Conservation (phyloP, 2,888 invertebrate genomes). For the Acrobasis repandana region DNA sequence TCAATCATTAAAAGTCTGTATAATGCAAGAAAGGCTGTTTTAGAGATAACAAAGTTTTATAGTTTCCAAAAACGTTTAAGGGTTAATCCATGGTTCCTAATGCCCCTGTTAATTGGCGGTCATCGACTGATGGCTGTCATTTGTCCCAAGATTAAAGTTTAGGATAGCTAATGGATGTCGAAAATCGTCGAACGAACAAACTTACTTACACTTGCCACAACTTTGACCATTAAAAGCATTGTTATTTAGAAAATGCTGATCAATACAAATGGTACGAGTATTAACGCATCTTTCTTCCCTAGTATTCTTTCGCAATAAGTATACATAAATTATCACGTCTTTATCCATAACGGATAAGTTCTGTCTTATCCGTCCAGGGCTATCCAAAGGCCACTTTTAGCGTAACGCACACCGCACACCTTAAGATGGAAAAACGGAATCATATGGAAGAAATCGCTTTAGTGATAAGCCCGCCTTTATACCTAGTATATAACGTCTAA, state of each 20-base stretch:
- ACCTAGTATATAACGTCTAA: too few relatives aligned
- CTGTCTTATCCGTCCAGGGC: too few relatives aligned
- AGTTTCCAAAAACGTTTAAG: slow-evolving; percentile 24
- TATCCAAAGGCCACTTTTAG: too few relatives aligned
- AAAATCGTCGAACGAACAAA: not conserved
- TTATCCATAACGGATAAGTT: too few relatives aligned
- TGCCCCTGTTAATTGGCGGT: slow-evolving; percentile 23
- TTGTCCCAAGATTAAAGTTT: slow-evolving; percentile 21
- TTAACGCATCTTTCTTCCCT: not conserved
- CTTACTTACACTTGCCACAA: not conserved
- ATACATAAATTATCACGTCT: too few relatives aligned
- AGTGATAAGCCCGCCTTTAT: too few relatives aligned
- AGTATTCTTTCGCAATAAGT: not conserved
- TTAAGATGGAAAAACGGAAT: too few relatives aligned
- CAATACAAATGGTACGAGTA: not conserved
- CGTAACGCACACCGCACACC: too few relatives aligned
- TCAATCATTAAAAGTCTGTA: too few relatives aligned
- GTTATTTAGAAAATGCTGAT: not conserved
- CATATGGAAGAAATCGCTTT: too few relatives aligned
- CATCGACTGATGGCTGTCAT: slow-evolving; percentile 21
- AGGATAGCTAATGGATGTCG: slow-evolving; percentile 1
- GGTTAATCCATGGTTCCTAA: slow-evolving; percentile 22
- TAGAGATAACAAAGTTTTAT: slow-evolving; percentile 21
- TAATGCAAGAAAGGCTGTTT: slow-evolving; percentile 4
- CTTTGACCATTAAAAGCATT: not conserved